Base-by-base conservation (phyloP, 2,113 vertebrate species). In the Dascyllus trimaculatus region DNA sequence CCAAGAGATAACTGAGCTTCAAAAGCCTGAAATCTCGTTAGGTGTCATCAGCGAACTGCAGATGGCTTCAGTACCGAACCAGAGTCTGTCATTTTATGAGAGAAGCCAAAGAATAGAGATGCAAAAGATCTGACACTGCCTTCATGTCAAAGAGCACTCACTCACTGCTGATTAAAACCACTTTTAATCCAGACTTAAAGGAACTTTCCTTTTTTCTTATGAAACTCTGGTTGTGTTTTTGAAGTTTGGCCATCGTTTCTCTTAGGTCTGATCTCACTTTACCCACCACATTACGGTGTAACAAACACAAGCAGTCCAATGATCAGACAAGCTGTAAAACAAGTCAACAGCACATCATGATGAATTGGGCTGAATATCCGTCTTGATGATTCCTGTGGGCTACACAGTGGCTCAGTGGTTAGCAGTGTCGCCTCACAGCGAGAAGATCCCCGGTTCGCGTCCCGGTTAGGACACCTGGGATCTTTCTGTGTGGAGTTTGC, bases 41-140 rank as follows among this genome's bases (percentile, higher is more conserved):
- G 68, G 35, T 58, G 46, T 66, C 66, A 71, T 61, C 48, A 77
- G 54, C 48, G 54, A 59, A 61, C 38, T 24, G 26, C 67, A 67
- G 54, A 60, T 58, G 65, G 51, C 43, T 13, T 4, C 60, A 4
- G 6, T 29, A 29, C 29, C 2, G 1, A 72, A 60, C 2, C 32
- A 71, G n/a, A 71, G 11, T 1, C 52, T 65, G 52, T 58, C 45
- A 13, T 56, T 22, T 66, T 9, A 17, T 21, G 32, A 60, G 8
- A 59, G 68, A 35, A 52, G 68, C 68, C 67, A 59, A 58, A 14
- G 18, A 11, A 9, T n/a, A 43, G 43, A 43, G n/a, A 43, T 4
- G n/a, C 7, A 18, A 15, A 38, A 46, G 54, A 48, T 48, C 46
- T 51, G 18, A 43, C 21, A 38, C 68, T 15, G 45, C 43, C 5